phyloP scores from a whole-genome alignment of 2,113 vertebrate species.

The Poeciliopsis turrubarensis region DNA sequence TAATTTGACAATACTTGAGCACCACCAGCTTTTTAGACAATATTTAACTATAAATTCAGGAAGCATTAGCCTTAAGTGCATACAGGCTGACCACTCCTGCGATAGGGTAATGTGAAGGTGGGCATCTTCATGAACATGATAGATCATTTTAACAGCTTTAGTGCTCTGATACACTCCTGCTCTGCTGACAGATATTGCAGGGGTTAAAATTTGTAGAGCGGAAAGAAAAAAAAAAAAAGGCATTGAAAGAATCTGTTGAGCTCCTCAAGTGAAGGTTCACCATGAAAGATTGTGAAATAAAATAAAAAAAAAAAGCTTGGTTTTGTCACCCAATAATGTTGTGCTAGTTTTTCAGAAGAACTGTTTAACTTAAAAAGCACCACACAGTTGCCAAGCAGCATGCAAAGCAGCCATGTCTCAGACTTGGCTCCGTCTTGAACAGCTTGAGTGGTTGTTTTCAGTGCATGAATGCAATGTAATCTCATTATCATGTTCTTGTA shows the following conservation, averaged over 20 bases:
- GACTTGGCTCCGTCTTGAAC: not conserved
- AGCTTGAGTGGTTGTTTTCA: constrained; percentile 8
- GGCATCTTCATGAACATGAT: constrained; percentile 23
- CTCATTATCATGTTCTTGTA: not conserved
- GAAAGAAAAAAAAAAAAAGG: constrained; percentile 48
- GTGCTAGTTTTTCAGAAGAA: constrained; percentile 22
- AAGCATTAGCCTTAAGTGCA: constrained; percentile 28
- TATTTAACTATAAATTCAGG: constrained; percentile 20
- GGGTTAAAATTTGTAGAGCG: constrained; percentile 23
- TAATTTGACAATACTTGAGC: constrained; percentile 29
- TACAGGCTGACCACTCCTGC: constrained; percentile 13
- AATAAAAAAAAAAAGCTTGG: constrained; percentile 8
- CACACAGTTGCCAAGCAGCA: constrained; percentile 26
- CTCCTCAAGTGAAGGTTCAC: constrained; percentile 20
- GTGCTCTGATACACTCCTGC: constrained; percentile 26
- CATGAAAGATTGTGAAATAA: constrained; percentile 22
- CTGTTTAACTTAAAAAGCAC: constrained; percentile 28
- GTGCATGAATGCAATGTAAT: constrained; percentile 35
- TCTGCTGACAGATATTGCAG: constrained; percentile 19
- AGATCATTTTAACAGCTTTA: constrained; percentile 36
- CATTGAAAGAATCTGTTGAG: constrained; percentile 20
- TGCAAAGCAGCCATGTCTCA: constrained; percentile 34
- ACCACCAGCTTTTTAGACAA: constrained; percentile 3
- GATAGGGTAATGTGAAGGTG: constrained; percentile 10
- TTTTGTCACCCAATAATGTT: constrained; percentile 22